Evolutionary conservation across 1,140 invertebrate genomes (phyloP), one percentile per base, ranked within the genome.

Genomic region (Scaptodrosophila lebanonensis): DNA sequence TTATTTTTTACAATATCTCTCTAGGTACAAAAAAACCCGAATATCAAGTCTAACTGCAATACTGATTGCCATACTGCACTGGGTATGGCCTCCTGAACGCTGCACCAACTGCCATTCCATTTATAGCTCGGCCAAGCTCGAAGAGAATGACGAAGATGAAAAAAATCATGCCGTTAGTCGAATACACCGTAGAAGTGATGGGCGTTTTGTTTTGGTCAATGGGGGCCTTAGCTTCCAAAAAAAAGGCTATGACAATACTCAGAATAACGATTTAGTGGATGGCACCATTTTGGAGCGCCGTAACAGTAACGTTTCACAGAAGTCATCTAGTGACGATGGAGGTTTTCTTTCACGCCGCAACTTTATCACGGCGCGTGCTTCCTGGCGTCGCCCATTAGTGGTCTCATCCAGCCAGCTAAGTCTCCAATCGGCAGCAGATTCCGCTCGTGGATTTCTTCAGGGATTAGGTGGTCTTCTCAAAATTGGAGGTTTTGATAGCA

Each of bases 11-110:
- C 71, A 84, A 49, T 86, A 87, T 45, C 85, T 57, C 69, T 77
- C 42, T 89, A 95, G 94, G 94, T 91, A 93, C 94, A 93, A 94
- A 92, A 92, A 94, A 93, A 91, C 94, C 94, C 90, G 94, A 95
- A 92, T 95, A 95, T 93, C 94, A 94, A 93, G 94, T 95, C 88
- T 95, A 91, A 86, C 73, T 51, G 93, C 90, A 87, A 90, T 92
- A 64, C 91, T 92, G 79, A 89, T 91, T 56, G 88, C 88, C 44
- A 91, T 87, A 51, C 51, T 87, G 25, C 86, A 92, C 83, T 92
- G 91, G 91, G 90, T 92, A 68, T 92, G 91, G 91, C 91, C 91
- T 64, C 88, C 88, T 67, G 90, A 91, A 73, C 90, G 91, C 50
- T 92, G 91, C 86, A 88, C 90, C 39, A 87, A 87, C 66, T 87